phyloP scores from a whole-genome alignment of 1,140 invertebrate genomes.

The Cotesia chilonis region DNA sequence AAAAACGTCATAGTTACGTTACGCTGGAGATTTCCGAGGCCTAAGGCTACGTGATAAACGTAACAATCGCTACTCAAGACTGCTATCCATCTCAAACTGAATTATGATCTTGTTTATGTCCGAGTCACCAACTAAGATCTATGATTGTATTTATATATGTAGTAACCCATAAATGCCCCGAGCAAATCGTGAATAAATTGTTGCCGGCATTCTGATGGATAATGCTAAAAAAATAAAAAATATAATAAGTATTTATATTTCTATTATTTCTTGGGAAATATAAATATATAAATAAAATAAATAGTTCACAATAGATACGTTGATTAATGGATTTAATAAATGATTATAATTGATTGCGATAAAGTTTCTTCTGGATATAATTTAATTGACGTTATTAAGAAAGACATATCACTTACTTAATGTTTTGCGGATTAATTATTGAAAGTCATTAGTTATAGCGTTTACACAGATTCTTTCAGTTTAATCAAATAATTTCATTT shows the following conservation, averaged over 20 bases:
- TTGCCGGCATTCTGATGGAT: not conserved
- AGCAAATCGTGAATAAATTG: conserved; percentile 1
- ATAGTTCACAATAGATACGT: not conserved
- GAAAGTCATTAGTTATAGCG: too few species aligned
- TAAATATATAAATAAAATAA: not conserved
- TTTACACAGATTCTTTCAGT: too few species aligned
- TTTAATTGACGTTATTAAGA: not conserved
- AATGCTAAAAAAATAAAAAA: not conserved
- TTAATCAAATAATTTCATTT: too few species aligned
- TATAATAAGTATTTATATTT: not conserved
- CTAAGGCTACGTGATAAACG: conserved; percentile 21
- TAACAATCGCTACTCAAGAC: conserved; percentile 13
- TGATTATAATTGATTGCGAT: not conserved
- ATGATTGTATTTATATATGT: not conserved
- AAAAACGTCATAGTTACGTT: not conserved
- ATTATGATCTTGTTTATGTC: conserved; percentile 20
- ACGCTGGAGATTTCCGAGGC: conserved; percentile 7
- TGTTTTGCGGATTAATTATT: too few species aligned
- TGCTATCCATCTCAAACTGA: conserved; percentile 15
- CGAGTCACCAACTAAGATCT: conserved; percentile 4
- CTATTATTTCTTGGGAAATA: conserved; percentile 6
- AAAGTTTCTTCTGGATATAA: not conserved
- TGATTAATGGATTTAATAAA: not conserved
- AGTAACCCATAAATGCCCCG: conserved; percentile 7
- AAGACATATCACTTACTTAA: too few species aligned